Conservation (phyloP, 2,888 invertebrate genomes). For the Bursaphelenchus okinawaensis region DNA sequence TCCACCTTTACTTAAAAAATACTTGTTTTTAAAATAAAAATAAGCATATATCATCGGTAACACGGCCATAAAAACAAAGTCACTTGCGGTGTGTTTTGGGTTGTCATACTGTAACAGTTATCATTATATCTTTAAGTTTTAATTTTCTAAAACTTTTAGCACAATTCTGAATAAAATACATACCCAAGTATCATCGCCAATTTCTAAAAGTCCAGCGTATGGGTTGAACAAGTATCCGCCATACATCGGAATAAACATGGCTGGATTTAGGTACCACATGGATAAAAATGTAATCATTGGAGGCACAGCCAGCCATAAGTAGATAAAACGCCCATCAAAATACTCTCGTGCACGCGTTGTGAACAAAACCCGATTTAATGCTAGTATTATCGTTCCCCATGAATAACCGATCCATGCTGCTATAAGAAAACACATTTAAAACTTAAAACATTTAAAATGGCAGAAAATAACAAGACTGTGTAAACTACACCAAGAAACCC, state of each 20-base stretch:
- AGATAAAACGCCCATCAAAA: neutral
- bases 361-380: neutral
- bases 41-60: neutral
- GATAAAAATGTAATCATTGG: neutral
- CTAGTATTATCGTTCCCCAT: neutral
- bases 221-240: neutral
- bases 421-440: neutral
- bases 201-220: neutral
- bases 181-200: neutral
- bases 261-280: neutral
- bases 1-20: neutral
- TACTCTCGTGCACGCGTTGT: neutral
- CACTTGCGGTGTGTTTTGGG: neutral
- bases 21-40: neutral
- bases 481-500: too few relatives aligned
- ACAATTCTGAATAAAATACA: neutral
- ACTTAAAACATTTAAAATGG: too few relatives aligned
- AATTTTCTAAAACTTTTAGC: neutral
- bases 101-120: neutral
- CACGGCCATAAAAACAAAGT: neutral
- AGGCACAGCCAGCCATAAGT: neutral
- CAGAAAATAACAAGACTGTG: too few relatives aligned
- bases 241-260: neutral
- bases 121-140: neutral
- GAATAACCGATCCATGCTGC: neutral